Percentiles rank a stretch among this genome's conserved stretches.
phyloP scores from a whole-genome alignment of 1,140 invertebrate species.

The Heterodera carotae region DNA sequence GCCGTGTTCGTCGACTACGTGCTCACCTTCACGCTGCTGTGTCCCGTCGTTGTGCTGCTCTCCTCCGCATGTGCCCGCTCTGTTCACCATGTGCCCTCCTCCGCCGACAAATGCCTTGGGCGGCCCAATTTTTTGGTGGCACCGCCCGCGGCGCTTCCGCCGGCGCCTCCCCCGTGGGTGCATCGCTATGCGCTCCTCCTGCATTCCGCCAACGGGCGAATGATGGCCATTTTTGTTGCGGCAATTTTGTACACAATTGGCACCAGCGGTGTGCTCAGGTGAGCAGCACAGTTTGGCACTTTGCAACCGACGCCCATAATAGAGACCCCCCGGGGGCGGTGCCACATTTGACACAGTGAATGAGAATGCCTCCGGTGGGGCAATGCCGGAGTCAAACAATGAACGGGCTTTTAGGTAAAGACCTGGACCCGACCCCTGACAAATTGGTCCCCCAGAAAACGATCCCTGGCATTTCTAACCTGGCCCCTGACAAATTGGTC shows the following conservation, averaged over 20 bases:
- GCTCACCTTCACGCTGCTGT: constrained; percentile 58
- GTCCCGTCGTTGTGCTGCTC: constrained; percentile 23
- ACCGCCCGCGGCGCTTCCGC: not conserved
- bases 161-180: not conserved
- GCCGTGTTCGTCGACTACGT: constrained; percentile 63
- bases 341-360: too few species aligned
- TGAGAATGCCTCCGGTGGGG: too few species aligned
- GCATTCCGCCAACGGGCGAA: constrained; percentile 48
- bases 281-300: too few species aligned
- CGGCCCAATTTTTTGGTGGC: too few species aligned
- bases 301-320: too few species aligned
- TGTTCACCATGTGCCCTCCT: not conserved
- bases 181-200: constrained; percentile 44
- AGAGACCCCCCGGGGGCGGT: too few species aligned
- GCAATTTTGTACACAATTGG: constrained; percentile 50
- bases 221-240: constrained; percentile 39
- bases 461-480: too few species aligned
- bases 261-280: constrained; percentile 47
- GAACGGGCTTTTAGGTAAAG: too few species aligned
- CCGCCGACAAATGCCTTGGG: not conserved
- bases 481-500: too few species aligned
- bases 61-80: not conserved
- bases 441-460: too few species aligned
- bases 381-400: too few species aligned
- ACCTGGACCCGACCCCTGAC: too few species aligned